Evolutionary conservation across 1,140 invertebrate species (phyloP).

Genomic region (Eriosoma lanigerum): DNA sequence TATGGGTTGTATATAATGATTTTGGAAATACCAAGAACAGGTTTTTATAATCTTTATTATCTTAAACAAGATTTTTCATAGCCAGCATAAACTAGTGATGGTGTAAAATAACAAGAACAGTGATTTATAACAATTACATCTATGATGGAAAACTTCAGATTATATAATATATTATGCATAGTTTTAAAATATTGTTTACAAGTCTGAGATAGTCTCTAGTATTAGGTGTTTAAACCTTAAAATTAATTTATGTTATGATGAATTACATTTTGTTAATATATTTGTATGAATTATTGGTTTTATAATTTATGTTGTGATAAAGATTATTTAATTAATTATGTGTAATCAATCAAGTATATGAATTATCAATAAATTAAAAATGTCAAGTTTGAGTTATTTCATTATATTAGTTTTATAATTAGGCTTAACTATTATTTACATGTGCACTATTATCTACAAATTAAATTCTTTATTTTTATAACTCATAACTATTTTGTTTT

Average conservation of each 20-base stretch:
- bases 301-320: not conserved
- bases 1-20: not conserved
- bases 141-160: no score
- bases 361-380: not conserved
- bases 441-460: no score
- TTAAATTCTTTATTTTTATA: no score
- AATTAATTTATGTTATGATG: not conserved
- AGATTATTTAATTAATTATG: not conserved
- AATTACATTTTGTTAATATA: not conserved
- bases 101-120: no score
- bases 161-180: no score
- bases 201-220: not conserved
- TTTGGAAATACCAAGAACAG: constrained; percentile 3
- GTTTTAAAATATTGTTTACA: no score
- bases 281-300: not conserved
- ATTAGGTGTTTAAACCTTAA: not conserved
- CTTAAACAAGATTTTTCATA: not conserved
- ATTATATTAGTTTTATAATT: no score
- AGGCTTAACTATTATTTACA: no score
- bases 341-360: not conserved
- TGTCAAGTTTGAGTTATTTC: not conserved
- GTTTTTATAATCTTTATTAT: constrained; percentile 10
- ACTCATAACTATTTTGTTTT: no score
- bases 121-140: no score
- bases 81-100: not conserved